A percentile compares a stretch with the other conserved stretches of the same genome.
Conservation (phyloP, 2,888 invertebrate genomes). For the Rotaria socialis region DNA sequence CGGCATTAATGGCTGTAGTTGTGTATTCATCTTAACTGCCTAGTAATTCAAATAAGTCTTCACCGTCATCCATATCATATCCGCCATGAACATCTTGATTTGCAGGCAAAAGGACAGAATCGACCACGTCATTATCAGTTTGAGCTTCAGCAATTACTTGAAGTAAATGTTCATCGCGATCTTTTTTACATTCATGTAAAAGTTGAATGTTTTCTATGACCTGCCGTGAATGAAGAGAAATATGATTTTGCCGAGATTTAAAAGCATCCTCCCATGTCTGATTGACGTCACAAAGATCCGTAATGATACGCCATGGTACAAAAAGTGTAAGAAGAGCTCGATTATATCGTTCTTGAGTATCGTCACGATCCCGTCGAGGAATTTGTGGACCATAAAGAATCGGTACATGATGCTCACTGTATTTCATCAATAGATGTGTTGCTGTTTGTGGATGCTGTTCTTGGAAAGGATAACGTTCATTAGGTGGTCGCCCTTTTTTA, state of each 20-base stretch:
- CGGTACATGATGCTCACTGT: background rate
- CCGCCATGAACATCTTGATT: background rate
- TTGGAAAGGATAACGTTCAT: background rate
- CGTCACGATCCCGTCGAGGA: background rate
- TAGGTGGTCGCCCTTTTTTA: background rate
- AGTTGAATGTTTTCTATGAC: background rate
- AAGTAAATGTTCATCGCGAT: background rate
- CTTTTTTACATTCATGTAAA: conserved; percentile 7
- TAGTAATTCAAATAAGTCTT: background rate
- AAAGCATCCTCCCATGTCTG: background rate
- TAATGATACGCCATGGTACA: background rate
- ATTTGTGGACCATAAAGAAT: background rate
- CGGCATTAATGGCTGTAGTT: background rate
- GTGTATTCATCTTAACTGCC: background rate
- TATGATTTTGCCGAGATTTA: background rate
- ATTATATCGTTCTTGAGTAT: background rate
- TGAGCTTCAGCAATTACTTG: background rate
- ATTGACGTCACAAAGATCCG: background rate
- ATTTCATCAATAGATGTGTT: background rate
- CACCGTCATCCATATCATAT: background rate
- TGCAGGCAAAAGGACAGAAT: background rate
- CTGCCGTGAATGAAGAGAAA: background rate
- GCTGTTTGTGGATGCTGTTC: background rate
- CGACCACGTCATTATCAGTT: background rate
- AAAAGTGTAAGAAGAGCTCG: background rate